Evolutionary conservation across 2,888 invertebrate species (phyloP).

Genomic region (Nomada goodeniana): DNA sequence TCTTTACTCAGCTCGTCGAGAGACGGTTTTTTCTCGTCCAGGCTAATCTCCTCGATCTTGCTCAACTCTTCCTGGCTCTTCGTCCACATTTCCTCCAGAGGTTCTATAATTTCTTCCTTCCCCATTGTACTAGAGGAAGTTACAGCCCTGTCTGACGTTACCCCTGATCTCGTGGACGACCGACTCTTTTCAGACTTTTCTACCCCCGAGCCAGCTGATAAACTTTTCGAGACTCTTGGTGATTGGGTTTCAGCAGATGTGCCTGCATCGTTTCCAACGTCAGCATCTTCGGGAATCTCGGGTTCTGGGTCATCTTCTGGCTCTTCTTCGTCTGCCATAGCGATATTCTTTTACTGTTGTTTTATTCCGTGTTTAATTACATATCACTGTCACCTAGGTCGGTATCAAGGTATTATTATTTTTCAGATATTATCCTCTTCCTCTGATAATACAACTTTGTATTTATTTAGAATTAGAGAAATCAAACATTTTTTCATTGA

Average conservation of each 20-base stretch:
- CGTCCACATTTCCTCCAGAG: not conserved
- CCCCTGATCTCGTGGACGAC: not conserved
- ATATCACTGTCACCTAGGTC: too few species aligned
- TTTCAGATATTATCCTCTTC: too few species aligned
- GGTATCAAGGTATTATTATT: too few species aligned
- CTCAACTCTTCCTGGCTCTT: slow-evolving; percentile 16
- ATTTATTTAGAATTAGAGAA: too few species aligned
- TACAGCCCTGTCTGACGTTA: not conserved
- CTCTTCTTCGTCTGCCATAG: slow-evolving; percentile 31
- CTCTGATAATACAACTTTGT: too few species aligned
- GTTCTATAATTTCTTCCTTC: not conserved
- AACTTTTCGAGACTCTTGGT: not conserved
- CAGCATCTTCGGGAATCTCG: not conserved
- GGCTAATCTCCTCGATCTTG: not conserved
- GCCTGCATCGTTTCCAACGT: not conserved
- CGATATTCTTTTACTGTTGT: too few species aligned
- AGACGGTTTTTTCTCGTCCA: not conserved
- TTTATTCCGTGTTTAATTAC: too few species aligned
- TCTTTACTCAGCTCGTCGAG: slow-evolving; percentile 3
- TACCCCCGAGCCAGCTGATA: too few species aligned
- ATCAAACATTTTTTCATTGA: too few species aligned
- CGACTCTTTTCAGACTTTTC: too few species aligned
- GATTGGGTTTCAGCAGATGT: not conserved
- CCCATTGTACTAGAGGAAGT: not conserved
- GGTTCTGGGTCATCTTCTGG: not conserved